These are phyloP conservation scores for Dicentrarchus labrax DNA, from an alignment of 2,113 vertebrate species.

Conservation along the genomic window DNA sequence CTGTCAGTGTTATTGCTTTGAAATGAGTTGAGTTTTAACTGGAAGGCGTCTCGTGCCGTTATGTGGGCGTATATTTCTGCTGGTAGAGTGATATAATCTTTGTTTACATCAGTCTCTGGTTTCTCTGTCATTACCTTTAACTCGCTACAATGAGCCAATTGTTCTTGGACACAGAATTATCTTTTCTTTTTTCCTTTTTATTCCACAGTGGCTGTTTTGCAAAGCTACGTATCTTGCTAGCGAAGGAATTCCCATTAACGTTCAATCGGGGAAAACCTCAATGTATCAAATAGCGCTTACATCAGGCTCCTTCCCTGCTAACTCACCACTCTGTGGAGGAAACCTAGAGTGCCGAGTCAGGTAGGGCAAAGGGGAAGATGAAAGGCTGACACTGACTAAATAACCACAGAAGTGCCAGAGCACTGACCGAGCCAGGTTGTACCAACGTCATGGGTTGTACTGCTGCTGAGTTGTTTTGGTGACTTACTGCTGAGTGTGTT, in stretches of 20 bases:
- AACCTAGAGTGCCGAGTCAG: conserved; percentile 76
- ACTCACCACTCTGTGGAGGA: conserved; percentile 74
- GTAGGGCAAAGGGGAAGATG: conserved; percentile 69
- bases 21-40: conserved; percentile 61
- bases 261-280: conserved; percentile 77
- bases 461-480: conserved; percentile 63
- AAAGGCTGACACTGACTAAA: conserved; percentile 69
- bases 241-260: conserved; percentile 74
- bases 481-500: conserved; percentile 70
- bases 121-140: conserved; percentile 74
- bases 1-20: conserved; percentile 67
- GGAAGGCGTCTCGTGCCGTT: conserved; percentile 63
- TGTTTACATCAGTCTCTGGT: conserved; percentile 74
- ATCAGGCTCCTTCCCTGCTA: conserved; percentile 74
- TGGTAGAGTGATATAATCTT: conserved; percentile 73
- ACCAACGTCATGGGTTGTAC: conserved; percentile 53
- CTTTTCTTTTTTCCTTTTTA: conserved; percentile 31
- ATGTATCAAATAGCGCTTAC: conserved; percentile 83
- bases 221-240: conserved; percentile 58
- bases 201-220: conserved; percentile 57
- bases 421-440: conserved; percentile 55
- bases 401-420: conserved; percentile 67
- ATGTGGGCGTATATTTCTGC: conserved; percentile 59
- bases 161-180: conserved; percentile 68
- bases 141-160: conserved; percentile 70